These are phyloP conservation scores for Neomorphus geoffroyi DNA, from an alignment of 2,797 vertebrate genomes.

Conservation along the genomic window DNA sequence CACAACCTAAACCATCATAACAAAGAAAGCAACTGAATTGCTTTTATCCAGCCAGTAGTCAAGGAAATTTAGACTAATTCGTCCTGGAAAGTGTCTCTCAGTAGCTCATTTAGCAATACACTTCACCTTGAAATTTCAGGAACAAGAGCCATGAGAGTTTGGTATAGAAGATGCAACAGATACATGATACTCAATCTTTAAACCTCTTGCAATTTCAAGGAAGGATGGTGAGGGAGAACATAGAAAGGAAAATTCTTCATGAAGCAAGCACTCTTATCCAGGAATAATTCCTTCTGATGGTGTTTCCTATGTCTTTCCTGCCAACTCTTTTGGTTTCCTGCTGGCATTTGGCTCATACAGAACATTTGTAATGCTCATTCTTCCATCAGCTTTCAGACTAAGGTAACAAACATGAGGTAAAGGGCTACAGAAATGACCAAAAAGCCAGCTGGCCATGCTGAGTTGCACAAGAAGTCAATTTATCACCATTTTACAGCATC, in stretches of 20 bases:
- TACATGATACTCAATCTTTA: neutral
- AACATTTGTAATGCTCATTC: conserved; percentile 62
- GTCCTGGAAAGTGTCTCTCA: neutral
- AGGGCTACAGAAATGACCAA: neutral
- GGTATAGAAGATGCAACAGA: neutral
- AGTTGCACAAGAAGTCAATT: conserved; percentile 37
- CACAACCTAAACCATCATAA: neutral
- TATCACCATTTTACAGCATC: conserved; percentile 63
- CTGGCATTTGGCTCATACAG: conserved; percentile 58
- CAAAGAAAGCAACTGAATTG: neutral
- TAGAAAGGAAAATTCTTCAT: conserved; percentile 19
- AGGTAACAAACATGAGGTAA: conserved; percentile 38
- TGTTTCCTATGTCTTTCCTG: conserved; percentile 76
- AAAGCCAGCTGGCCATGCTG: neutral
- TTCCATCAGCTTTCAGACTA: conserved; percentile 19
- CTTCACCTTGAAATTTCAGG: neutral
- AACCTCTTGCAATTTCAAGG: neutral
- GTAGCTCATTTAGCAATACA: conserved; percentile 67
- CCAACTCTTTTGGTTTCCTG: conserved; percentile 72
- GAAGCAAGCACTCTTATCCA: conserved; percentile 69
- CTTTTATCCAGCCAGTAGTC: neutral
- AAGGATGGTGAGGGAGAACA: neutral
- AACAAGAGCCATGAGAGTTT: neutral
- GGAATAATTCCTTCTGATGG: conserved; percentile 74
- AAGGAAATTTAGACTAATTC: neutral